Evolutionary conservation across 1,140 invertebrate genomes (phyloP), one percentile per base, ranked within the genome.

Genomic region (Trypoxylus dichotomus): DNA sequence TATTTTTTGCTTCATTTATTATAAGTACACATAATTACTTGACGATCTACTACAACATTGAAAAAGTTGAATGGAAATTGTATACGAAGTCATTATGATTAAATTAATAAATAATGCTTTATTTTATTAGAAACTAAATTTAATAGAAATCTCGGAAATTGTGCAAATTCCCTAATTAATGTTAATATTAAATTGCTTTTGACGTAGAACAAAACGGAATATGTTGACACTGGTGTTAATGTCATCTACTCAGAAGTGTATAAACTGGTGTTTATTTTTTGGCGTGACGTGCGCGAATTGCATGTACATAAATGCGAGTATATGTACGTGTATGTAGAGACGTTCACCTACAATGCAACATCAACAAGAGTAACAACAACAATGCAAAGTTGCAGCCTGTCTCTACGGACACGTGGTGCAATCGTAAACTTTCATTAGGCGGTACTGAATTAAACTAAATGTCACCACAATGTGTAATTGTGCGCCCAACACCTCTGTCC

Each of bases 381-480:
- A 68, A 68, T 68, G 24, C 60, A 68, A 68, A 68, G 60, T 68
- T 68, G 76, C 54, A 68, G 60, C 60, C 21, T 68, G 72, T 74
- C 72, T 74, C 72, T 37, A 63, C 58, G 80, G 73, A 79, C 78
- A 82, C 80, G 80, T 80, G 79, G 79, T 74, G 76, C 63, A 78
- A 74, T 84, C 83, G 82, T 84, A 84, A 84, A 84, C 75, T 84
- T 82, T 84, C 83, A 84, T 84, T 84, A 84, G 83, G 37, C 79
- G 80, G 74, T 82, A 81, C 77, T 84, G 83, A 84, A 84, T 84
- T 84, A 81, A 83, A 84, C 83, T 84, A 83, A 68, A 84, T 84
- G 83, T 84, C 83, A 83, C 82, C 83, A 83, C 83, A 83, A 84
- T 80, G 82, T 82, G 82, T 84, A 83, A 84, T 84, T 83, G 83